phyloP scores from a whole-genome alignment of 2,797 vertebrate species.

The Gadopsis bispinosus region DNA sequence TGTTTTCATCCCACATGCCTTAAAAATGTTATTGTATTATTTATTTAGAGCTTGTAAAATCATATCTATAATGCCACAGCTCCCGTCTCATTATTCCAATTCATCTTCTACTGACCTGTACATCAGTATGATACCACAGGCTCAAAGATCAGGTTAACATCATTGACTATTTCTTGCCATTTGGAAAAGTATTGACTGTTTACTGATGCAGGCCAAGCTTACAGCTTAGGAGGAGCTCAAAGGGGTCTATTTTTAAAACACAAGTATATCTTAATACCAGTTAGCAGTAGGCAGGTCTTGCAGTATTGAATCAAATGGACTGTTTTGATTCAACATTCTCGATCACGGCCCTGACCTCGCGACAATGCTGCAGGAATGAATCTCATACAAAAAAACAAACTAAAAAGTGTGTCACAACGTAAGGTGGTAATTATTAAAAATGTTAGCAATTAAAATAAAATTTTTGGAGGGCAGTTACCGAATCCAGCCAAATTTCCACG shows the following conservation, averaged over 20 bases:
- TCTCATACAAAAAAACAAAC: neutral
- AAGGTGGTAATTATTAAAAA: no score
- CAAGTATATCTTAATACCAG: neutral
- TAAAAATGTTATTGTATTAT: neutral
- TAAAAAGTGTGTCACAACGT: neutral
- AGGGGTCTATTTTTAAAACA: neutral
- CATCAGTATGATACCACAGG: conserved; percentile 4
- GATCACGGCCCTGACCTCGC: neutral
- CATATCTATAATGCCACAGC: neutral
- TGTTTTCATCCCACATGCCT: neutral
- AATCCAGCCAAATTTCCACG: neutral
- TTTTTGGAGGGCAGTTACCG: neutral
- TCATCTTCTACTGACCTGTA: neutral
- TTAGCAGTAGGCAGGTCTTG: neutral
- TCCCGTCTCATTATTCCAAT: neutral
- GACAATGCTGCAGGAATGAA: neutral
- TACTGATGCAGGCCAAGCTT: neutral
- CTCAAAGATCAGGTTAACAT: neutral
- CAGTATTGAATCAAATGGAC: neutral
- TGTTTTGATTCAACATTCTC: neutral
- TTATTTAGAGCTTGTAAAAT: conserved; percentile 1
- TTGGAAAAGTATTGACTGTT: neutral
- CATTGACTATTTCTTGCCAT: neutral
- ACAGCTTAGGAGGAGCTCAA: neutral
- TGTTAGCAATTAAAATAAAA: no score